Evolutionary conservation across 2,113 vertebrate genomes (phyloP).

Genomic region (Cyprinodon tularosa): DNA sequence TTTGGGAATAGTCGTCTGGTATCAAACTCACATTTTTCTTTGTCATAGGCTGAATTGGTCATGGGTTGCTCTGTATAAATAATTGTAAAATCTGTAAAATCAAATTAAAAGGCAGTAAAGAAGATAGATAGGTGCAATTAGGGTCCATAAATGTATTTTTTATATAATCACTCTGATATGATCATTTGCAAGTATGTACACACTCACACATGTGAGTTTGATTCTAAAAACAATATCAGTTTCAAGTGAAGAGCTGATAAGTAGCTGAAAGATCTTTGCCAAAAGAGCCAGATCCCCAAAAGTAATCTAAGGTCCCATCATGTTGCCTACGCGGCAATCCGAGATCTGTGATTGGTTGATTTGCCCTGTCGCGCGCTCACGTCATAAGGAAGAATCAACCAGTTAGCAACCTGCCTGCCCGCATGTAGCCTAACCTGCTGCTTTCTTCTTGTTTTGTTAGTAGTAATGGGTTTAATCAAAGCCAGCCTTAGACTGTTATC

Average conservation of each 20-base stretch:
- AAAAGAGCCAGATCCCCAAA: background rate
- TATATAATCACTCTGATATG: background rate
- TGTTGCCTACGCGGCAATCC: background rate
- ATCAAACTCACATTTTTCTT: too few species aligned
- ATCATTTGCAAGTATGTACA: background rate
- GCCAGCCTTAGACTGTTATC: conserved; percentile 42
- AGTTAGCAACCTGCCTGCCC: background rate
- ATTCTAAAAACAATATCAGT: background rate
- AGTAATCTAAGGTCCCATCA: background rate
- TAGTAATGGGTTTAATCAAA: conserved; percentile 64
- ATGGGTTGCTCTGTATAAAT: too few species aligned
- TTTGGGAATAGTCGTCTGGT: too few species aligned
- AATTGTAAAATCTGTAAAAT: background rate
- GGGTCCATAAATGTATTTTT: background rate
- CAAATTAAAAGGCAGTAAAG: background rate
- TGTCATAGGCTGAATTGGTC: too few species aligned
- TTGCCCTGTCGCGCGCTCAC: background rate
- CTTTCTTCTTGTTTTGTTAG: conserved; percentile 12
- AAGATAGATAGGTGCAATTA: background rate
- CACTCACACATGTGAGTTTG: too few species aligned
- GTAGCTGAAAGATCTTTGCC: background rate
- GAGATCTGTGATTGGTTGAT: conserved; percentile 51
- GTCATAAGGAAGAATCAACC: conserved; percentile 46
- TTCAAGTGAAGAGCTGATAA: background rate
- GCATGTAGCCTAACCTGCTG: conserved; percentile 26